A percentile compares a stretch with the other conserved stretches of the same genome.
Evolutionary conservation across 1,140 invertebrate genomes (phyloP).

Genomic region (Lerema accius): DNA sequence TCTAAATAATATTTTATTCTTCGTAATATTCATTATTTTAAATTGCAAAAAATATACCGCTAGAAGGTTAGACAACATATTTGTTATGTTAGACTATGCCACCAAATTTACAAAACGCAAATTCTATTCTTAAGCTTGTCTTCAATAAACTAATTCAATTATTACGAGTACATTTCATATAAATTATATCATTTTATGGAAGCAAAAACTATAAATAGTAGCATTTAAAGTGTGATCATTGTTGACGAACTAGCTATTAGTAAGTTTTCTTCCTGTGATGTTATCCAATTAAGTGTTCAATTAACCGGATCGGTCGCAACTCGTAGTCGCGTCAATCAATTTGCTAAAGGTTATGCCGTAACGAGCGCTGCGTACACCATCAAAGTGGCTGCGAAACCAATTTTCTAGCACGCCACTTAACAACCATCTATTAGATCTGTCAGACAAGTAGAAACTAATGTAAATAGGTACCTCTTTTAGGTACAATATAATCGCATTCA

Average conservation of each 20-base stretch:
- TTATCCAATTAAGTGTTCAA: slow-evolving; percentile 26
- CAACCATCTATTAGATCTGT: background rate
- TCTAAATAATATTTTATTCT: no score
- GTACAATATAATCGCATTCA: no score
- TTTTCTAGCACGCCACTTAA: slow-evolving; percentile 1
- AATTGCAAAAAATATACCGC: no score
- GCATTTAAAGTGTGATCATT: background rate
- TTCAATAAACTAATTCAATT: no score
- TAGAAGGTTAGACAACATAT: no score
- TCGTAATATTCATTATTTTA: no score
- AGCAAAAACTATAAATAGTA: background rate
- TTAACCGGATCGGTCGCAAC: slow-evolving; percentile 19
- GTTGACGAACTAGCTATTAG: slow-evolving; percentile 9
- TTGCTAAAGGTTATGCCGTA: slow-evolving; percentile 10
- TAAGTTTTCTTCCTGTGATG: slow-evolving; percentile 14
- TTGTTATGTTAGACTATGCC: no score
- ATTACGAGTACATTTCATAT: no score
- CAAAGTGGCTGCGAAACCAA: slow-evolving; percentile 4
- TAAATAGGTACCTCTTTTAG: no score
- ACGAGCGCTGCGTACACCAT: background rate
- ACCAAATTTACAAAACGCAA: no score
- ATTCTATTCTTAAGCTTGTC: no score
- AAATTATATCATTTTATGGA: background rate
- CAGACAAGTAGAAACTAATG: background rate
- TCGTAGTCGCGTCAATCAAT: slow-evolving; percentile 7